phyloP scores from a whole-genome alignment of 1,140 invertebrate genomes.

The Babylonia areolata region DNA sequence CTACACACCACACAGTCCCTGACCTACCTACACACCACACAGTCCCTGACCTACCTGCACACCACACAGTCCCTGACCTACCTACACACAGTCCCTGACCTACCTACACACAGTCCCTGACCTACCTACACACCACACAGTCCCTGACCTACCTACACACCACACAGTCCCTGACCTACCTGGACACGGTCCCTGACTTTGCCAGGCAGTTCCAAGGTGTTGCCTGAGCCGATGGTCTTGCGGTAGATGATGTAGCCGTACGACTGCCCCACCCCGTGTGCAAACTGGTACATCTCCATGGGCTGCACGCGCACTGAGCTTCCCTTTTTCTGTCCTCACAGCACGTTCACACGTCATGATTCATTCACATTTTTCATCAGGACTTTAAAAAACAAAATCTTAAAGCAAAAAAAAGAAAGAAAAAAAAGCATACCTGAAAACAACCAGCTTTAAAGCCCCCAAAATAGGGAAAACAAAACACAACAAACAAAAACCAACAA shows the following conservation, averaged over 20 bases:
- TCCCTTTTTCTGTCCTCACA: slow-evolving; percentile 30
- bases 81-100: neutral
- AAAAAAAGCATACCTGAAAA: no score
- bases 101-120: neutral
- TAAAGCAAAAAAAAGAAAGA: no score
- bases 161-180: neutral
- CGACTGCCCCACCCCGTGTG: slow-evolving; percentile 78
- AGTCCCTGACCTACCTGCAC: no score
- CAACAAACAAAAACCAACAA: no score
- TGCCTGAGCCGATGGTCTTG: slow-evolving; percentile 60
- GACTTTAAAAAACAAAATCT: neutral
- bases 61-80: no score
- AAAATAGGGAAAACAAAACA: no score
- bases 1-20: no score
- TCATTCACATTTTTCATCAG: no score
- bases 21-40: no score
- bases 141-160: neutral
- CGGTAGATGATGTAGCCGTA: slow-evolving; percentile 80
- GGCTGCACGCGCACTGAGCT: slow-evolving; percentile 50
- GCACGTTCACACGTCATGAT: neutral
- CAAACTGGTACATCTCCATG: slow-evolving; percentile 81
- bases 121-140: no score
- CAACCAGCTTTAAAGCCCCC: no score
- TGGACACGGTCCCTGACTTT: slow-evolving; percentile 62
- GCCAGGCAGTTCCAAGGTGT: slow-evolving; percentile 74